Evolutionary conservation across 2,113 vertebrate genomes (phyloP).

Genomic region (Lepus timidus): DNA sequence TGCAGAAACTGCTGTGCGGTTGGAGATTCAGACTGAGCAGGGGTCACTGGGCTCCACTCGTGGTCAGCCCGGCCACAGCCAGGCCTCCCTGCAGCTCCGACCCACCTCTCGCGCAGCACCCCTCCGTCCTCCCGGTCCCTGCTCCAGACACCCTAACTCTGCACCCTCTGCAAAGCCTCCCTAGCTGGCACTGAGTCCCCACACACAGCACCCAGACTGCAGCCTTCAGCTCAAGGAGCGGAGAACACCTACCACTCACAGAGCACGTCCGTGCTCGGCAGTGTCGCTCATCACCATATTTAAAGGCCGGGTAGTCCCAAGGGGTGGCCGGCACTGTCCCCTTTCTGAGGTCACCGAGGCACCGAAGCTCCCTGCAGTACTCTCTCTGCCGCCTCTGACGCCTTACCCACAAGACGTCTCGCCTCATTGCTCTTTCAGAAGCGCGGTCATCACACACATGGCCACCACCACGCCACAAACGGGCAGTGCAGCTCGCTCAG

Average conservation of each 20-base stretch:
- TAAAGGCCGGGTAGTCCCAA: neutral
- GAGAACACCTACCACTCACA: neutral
- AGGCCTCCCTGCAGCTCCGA: neutral
- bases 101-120: neutral
- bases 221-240: neutral
- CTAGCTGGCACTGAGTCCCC: neutral
- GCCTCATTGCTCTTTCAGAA: no score
- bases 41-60: neutral
- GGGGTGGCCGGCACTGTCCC: no score
- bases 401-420: no score
- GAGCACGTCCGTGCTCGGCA: neutral
- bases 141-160: no score
- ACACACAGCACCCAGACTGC: no score
- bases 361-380: no score
- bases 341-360: no score
- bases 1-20: neutral
- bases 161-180: neutral
- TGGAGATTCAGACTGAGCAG: neutral
- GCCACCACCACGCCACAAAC: neutral
- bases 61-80: neutral
- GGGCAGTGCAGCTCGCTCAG: neutral
- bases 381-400: no score
- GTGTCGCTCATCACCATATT: neutral
- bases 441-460: fast-evolving
- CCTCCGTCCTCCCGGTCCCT: neutral